Base-by-base conservation (phyloP, 1,140 invertebrate species). In the Pogonus chalceus region DNA sequence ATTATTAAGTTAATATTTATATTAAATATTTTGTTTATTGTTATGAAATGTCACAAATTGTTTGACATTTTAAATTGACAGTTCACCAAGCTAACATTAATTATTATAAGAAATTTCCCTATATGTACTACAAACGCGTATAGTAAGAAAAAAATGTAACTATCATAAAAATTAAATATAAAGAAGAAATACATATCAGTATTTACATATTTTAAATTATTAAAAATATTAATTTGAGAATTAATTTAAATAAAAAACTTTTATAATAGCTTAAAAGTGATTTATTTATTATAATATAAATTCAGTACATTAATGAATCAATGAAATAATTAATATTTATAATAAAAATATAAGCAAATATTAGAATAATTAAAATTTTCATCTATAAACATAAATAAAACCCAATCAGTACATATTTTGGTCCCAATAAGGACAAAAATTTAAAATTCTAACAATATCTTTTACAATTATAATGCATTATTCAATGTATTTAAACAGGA, bases 331-430 rank as follows among this genome's bases (percentile, higher is more conserved):
- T n/a, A n/a, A n/a, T n/a, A n/a, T n/a, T n/a, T n/a, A n/a, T 43
- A 43, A 43, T 43, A 43, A 43, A 43, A 43, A 43, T 43, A 43
- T 43, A 43, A 43, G 37, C 37, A 18, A 43, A 43, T 4, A 9
- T 12, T 43, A 10, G 37, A 43, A 12, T 18, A 43, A 43, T 12
- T 10, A 9, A 12, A 43, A 43, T 18, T 43, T 10, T 43, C 26
- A 43, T 16, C 37, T 10, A 43, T 12, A 12, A 9, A 43, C 37
- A 43, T 43, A 43, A 12, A 10, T 43, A 43, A n/a, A n/a, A 31
- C 26, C 26, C 26, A 12, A 18, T 43, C 37, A 43, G 37, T 43
- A 43, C 37, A 43, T 18, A 43, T 43, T 43, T 43, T 43, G 37
- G 37, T 43, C 37, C 37, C 37, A 43, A 9, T 7, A 43, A 43